Evolutionary conservation across 1,140 invertebrate genomes (phyloP), one percentile per base, ranked within the genome.

Genomic region (Zaprionus camerounensis): DNA sequence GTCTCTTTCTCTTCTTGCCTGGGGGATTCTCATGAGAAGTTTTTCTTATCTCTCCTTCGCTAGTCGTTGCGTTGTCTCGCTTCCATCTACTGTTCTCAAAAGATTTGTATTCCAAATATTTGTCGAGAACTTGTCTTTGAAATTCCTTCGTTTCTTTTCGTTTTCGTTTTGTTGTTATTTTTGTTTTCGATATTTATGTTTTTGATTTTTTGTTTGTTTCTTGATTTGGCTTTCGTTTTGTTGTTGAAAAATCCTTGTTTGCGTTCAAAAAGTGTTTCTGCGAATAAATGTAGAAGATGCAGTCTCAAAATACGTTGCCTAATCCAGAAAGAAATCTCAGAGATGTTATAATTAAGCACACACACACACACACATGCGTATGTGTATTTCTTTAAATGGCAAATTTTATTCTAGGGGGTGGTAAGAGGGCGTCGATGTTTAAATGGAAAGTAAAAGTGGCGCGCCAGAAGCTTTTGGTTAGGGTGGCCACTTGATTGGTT

Each of bases 251-350:
- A 86, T 92, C 88, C 85, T 90, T 87, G 78, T 87, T 82, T 83
- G 91, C 82, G 83, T 77, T 92, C 82, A 87, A 91, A 88, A 92
- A 92, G 77, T 92, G 81, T 92, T 91, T 92, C 91, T 92, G 88
- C 13, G 76, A 79, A 77, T 49, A 80, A 75, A 85, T 71, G 58
- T 61, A 66, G 61, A 86, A 76, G 46, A 65, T 41, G 44, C 70
- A 71, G 66, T 71, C 72, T 68, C 56, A 75, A 69, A 62, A 66
- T 9, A 46, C 34, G 41, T 64, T 41, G 49, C 63, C 38, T 38
- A 73, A 76, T 57, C 17, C 41, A 46, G 6, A 36, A 56, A 66
- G 66, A 72, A 61, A 46, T 36, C 61, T 36, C 15, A 68, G 31
- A 73, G 17, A 73, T 36, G 24, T 53, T 20, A 17, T 49, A 49